These are phyloP conservation scores for Hydriomena furcata DNA, from an alignment of 2,888 invertebrate genomes.

Conservation along the genomic window DNA sequence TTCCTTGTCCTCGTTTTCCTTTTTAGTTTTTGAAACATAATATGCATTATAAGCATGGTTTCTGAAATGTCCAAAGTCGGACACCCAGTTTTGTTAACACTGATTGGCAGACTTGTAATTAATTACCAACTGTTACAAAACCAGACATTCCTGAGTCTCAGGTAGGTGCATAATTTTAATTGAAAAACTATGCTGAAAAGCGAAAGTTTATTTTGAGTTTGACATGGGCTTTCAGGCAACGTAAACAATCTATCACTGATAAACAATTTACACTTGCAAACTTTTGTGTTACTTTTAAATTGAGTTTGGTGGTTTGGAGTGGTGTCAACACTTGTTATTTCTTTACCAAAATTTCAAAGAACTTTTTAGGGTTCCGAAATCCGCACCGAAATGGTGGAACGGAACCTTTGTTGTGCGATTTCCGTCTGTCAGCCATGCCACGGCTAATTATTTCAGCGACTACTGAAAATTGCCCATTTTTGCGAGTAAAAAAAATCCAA, in stretches of 20 bases:
- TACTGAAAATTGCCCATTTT: too few species aligned
- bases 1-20: too few species aligned
- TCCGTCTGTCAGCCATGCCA: too few species aligned
- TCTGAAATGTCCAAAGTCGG: not conserved
- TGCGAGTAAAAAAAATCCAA: too few species aligned
- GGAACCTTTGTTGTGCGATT: too few species aligned
- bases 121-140: conserved; percentile 16
- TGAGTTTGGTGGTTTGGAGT: conserved; percentile 30
- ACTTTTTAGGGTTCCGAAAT: not conserved
- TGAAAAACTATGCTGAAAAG: conserved; percentile 34
- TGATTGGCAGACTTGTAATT: conserved; percentile 16
- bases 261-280: conserved; percentile 35
- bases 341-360: not conserved
- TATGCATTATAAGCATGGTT: too few species aligned
- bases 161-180: conserved; percentile 36
- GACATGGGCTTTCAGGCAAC: conserved; percentile 35
- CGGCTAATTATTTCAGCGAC: too few species aligned
- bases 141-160: conserved; percentile 4
- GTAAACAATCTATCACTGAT: conserved; percentile 43
- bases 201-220: conserved; percentile 39
- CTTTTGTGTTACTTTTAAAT: conserved; percentile 31
- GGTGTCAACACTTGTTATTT: conserved; percentile 17
- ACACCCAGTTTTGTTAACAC: not conserved
- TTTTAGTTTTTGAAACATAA: too few species aligned
- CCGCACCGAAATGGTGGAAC: too few species aligned